Conservation (phyloP, 2,888 invertebrate genomes). For the Isoperla grammatica region DNA sequence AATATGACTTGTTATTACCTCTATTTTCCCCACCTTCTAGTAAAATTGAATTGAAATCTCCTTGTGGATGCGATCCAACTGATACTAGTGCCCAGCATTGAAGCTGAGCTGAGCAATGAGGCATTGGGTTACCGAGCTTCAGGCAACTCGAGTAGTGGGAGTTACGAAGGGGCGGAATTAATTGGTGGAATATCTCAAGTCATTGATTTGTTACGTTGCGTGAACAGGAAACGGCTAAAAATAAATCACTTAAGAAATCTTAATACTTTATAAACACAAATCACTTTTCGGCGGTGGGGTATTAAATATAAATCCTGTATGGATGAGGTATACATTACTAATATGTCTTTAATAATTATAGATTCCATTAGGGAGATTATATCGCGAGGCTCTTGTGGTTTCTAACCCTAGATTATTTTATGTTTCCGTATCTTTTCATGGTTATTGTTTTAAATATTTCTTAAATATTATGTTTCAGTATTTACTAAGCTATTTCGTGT, state of each 20-base stretch:
- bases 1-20: too few relatives aligned
- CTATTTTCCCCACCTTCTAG: too few relatives aligned
- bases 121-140: too few relatives aligned
- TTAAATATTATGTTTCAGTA: constrained; percentile 16
- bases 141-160: too few relatives aligned
- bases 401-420: too few relatives aligned
- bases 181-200: constrained; percentile 6
- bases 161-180: constrained; percentile 6
- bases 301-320: background rate
- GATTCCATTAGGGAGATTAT: constrained; percentile 7
- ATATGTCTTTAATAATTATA: constrained; percentile 12
- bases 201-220: constrained; percentile 12
- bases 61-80: too few relatives aligned
- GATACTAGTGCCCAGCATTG: too few relatives aligned
- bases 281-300: too few relatives aligned
- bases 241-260: constrained; percentile 14
- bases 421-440: constrained; percentile 10
- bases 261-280: too few relatives aligned
- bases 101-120: too few relatives aligned
- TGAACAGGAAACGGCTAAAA: constrained; percentile 12
- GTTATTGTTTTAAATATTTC: constrained; percentile 17
- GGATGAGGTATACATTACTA: constrained; percentile 14
- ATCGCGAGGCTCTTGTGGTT: background rate
- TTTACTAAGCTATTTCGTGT: constrained; percentile 16
- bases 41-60: too few relatives aligned